Evolutionary conservation across 2,888 invertebrate species (phyloP).

Genomic region (Saturnia japonica): DNA sequence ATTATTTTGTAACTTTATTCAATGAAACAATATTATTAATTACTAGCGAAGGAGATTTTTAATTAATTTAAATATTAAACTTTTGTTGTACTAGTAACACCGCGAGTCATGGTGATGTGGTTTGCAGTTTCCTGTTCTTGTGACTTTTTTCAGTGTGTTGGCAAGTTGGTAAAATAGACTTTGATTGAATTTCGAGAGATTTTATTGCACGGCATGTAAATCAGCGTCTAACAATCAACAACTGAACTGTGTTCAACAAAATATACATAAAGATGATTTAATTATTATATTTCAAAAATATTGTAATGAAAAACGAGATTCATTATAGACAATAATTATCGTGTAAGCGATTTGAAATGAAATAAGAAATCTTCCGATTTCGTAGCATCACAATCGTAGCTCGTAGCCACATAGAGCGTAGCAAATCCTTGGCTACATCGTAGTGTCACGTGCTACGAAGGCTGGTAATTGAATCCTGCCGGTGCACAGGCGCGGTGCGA

Average conservation of each 20-base stretch:
- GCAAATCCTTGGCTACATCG: constrained; percentile 41
- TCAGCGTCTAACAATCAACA: no score
- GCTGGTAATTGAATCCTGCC: constrained; percentile 59
- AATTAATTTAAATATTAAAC: background rate
- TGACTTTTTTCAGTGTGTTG: no score
- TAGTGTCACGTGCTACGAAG: constrained; percentile 56
- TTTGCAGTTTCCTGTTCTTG: no score
- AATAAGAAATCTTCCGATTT: constrained; percentile 26
- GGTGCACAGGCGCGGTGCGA: constrained; percentile 20
- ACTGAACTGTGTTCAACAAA: no score
- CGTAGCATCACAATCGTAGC: constrained; percentile 40
- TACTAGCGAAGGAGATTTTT: background rate
- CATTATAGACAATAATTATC: background rate
- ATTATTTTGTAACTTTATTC: background rate
- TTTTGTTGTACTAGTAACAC: no score
- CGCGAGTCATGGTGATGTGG: no score
- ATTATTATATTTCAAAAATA: no score
- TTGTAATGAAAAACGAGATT: background rate
- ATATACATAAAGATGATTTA: no score
- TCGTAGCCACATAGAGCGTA: constrained; percentile 47
- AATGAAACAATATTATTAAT: background rate
- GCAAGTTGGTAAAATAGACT: no score
- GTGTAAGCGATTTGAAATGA: background rate
- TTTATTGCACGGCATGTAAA: no score
- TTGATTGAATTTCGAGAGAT: no score